Conservation (phyloP, 2,113 vertebrate species). For the Trichomycterus rosablanca region DNA sequence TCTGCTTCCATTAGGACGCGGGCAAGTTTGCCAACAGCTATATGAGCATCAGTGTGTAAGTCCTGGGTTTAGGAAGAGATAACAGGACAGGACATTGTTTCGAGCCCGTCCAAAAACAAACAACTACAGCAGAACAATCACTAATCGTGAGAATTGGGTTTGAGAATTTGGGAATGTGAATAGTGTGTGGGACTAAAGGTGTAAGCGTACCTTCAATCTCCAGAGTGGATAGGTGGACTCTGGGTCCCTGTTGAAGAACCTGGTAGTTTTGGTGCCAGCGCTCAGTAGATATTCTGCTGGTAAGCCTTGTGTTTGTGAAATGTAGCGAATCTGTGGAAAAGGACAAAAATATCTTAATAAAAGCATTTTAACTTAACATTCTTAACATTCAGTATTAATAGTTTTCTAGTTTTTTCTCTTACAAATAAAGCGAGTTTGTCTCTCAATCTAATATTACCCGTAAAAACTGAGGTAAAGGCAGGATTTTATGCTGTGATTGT, state of each 20-base stretch:
- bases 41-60: neutral
- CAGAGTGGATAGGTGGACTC: conserved; percentile 95
- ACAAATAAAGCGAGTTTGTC: too few species aligned
- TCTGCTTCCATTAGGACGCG: conserved; percentile 22
- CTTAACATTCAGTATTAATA: too few species aligned
- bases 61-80: conserved; percentile 3
- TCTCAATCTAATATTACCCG: too few species aligned
- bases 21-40: conserved; percentile 12
- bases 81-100: neutral
- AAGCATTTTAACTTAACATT: too few species aligned
- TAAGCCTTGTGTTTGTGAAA: conserved; percentile 97
- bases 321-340: conserved; percentile 88
- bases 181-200: neutral
- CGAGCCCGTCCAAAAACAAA: neutral
- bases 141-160: neutral
- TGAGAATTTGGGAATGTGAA: neutral
- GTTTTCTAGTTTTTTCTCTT: too few species aligned
- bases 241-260: conserved; percentile 98
- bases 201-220: conserved; percentile 86
- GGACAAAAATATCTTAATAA: too few species aligned
- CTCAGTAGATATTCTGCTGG: conserved; percentile 97
- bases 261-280: conserved; percentile 94
- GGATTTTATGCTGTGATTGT: too few species aligned
- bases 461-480: too few species aligned
- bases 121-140: neutral